Evolutionary conservation across 2,888 invertebrate genomes (phyloP).

Genomic region (Pteria penguin): DNA sequence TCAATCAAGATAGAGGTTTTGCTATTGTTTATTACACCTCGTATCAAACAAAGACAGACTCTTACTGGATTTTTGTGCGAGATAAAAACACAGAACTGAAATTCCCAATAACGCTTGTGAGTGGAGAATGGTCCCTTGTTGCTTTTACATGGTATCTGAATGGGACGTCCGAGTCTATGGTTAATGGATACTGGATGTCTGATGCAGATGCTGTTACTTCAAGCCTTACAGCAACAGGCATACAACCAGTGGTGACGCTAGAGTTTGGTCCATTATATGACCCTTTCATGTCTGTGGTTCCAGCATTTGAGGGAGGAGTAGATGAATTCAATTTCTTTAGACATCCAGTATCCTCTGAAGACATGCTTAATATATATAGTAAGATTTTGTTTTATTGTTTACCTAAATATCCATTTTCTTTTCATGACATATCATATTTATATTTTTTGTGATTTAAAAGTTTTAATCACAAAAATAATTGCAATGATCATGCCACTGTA

Average conservation of each 20-base stretch:
- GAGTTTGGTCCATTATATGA: background rate
- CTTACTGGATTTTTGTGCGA: slow-evolving; percentile 9
- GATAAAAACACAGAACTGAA: slow-evolving; percentile 8
- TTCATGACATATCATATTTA: no score
- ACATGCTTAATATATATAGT: slow-evolving; percentile 38
- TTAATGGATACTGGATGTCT: slow-evolving; percentile 21
- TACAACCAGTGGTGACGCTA: slow-evolving; percentile 11
- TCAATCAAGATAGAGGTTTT: slow-evolving; percentile 13
- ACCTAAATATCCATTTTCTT: no score
- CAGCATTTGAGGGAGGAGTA: slow-evolving; percentile 35
- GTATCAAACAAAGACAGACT: background rate
- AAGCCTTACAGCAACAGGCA: background rate
- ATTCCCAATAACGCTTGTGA: slow-evolving; percentile 11
- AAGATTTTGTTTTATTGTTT: slow-evolving; percentile 13
- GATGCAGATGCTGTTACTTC: background rate
- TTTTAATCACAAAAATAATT: no score
- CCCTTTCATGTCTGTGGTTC: background rate
- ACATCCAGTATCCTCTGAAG: slow-evolving; percentile 7
- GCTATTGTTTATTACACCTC: slow-evolving; percentile 1
- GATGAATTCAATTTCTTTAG: slow-evolving; percentile 44
- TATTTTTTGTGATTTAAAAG: no score
- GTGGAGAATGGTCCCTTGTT: slow-evolving; percentile 29
- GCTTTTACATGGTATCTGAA: slow-evolving; percentile 29
- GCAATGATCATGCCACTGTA: no score
- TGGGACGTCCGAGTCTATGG: slow-evolving; percentile 1